These are phyloP conservation scores for Mesocricetus auratus DNA, from an alignment of 2,113 vertebrate species.

Conservation along the genomic window DNA sequence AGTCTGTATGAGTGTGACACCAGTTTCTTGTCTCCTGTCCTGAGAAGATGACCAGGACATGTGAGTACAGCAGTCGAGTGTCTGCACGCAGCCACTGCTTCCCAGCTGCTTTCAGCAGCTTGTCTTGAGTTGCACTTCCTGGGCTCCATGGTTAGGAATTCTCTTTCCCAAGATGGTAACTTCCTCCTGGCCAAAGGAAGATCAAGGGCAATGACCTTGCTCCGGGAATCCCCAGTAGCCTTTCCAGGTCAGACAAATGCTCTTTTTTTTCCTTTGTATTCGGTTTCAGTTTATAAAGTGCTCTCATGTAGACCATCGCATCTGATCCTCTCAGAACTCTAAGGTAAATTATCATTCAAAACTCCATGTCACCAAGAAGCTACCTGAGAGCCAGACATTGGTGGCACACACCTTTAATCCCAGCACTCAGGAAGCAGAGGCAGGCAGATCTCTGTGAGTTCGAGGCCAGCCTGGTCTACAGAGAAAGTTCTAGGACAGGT, in stretches of 20 bases:
- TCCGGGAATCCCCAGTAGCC: not conserved
- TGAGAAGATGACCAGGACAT: not conserved
- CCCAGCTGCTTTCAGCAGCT: not conserved
- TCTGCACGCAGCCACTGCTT: not conserved
- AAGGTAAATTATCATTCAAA: accelerated
- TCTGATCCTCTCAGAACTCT: accelerated
- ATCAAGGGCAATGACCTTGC: not conserved
- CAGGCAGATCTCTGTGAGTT: too few relatives aligned
- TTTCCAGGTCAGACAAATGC: not conserved
- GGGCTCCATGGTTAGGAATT: not conserved
- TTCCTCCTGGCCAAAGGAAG: not conserved
- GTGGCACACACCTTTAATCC: too few relatives aligned
- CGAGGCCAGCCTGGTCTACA: too few relatives aligned
- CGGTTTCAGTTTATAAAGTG: not conserved
- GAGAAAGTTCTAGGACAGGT: too few relatives aligned
- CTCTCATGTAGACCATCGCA: too few relatives aligned
- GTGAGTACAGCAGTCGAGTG: not conserved
- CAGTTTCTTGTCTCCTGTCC: not conserved
- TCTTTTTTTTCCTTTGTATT: not conserved
- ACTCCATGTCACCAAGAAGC: not conserved
- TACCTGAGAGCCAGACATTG: not conserved
- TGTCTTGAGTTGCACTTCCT: not conserved
- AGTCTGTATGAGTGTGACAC: not conserved
- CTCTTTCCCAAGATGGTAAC: not conserved
- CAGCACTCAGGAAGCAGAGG: too few relatives aligned